Conservation (phyloP, 1,140 invertebrate genomes). For the Drosophila sp. region DNA sequence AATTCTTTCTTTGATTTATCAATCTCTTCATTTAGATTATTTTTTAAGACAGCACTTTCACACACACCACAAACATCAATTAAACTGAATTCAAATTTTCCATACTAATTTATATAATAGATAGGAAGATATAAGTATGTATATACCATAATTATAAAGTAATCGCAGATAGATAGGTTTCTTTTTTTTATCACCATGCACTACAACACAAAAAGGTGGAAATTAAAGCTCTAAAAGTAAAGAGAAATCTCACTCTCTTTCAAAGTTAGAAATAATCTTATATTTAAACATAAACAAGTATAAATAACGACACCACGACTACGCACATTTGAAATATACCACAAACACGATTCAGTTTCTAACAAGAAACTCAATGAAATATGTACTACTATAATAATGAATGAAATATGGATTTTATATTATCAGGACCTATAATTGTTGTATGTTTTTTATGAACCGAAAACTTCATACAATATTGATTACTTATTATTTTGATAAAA, state of each 20-base stretch:
- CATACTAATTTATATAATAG: slow-evolving; percentile 8
- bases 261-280: background rate
- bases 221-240: slow-evolving; percentile 12
- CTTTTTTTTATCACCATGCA: background rate
- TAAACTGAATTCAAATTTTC: slow-evolving; percentile 23
- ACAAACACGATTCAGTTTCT: slow-evolving; percentile 7
- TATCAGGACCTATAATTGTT: no score
- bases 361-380: slow-evolving; percentile 12
- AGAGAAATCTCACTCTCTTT: slow-evolving; percentile 1
- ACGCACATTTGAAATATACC: slow-evolving; percentile 14
- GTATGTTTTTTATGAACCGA: no score
- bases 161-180: slow-evolving; percentile 2
- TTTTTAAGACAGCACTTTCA: slow-evolving; percentile 20
- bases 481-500: no score
- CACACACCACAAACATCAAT: slow-evolving; percentile 16
- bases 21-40: slow-evolving; percentile 19
- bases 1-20: slow-evolving; percentile 5
- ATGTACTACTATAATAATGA: background rate
- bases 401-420: no score
- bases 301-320: background rate
- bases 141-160: no score
- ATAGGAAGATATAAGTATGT: background rate
- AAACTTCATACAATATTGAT: no score
- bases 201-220: slow-evolving; percentile 16
- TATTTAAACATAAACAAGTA: slow-evolving; percentile 6